Base-by-base conservation (phyloP, 2,797 vertebrate genomes). In the Sebastiscus albofasciatus region DNA sequence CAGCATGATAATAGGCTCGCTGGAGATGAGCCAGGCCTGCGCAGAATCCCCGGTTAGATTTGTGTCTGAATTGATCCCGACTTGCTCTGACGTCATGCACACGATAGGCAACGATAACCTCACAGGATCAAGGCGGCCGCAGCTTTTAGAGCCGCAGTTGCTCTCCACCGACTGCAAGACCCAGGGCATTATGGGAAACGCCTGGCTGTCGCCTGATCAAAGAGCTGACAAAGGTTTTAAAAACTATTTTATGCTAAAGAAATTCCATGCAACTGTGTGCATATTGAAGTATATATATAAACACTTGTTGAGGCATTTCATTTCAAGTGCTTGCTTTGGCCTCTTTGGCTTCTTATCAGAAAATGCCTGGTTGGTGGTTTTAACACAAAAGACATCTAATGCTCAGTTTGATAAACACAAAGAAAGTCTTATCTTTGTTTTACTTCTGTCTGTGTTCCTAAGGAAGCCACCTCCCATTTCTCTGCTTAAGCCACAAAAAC, bases 341-440 rank as follows among this genome's bases (percentile, higher is more conserved):
- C 16, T 67, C 29, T 80, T 69, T 74, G 11, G 24, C 18, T 14
- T 77, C 66, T 67, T 52, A 16, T 67, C 14, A 26, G 65, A 60
- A 20, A 68, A 71, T 55, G 12, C 26, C 14, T 31, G 14, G 14
- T 12, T 13, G 8, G 24, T 26, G 20, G 13, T 68, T 74, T 68
- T 20, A 56, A 55, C 36, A 77, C 18, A 56, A 70, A 82, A 79
- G 0, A 70, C 5, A 67, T 31, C 29, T 31, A 27, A 72, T 11
- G 4, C 59, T 80, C 14, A 4, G 13, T 31, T 75, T 1, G 4
- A 64, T 31, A 60, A 70, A 52, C 16, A 42, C 33, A 68, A 56
- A 67, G 14, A 75, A 56, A 65, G 14, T 59, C 20, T 68, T 75
- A 87, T 79, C 64, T 86, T 33, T 67, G 62, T 76, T 80, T 73